These are phyloP conservation scores for Salminus brasiliensis DNA, from an alignment of 2,113 vertebrate species.

Conservation along the genomic window DNA sequence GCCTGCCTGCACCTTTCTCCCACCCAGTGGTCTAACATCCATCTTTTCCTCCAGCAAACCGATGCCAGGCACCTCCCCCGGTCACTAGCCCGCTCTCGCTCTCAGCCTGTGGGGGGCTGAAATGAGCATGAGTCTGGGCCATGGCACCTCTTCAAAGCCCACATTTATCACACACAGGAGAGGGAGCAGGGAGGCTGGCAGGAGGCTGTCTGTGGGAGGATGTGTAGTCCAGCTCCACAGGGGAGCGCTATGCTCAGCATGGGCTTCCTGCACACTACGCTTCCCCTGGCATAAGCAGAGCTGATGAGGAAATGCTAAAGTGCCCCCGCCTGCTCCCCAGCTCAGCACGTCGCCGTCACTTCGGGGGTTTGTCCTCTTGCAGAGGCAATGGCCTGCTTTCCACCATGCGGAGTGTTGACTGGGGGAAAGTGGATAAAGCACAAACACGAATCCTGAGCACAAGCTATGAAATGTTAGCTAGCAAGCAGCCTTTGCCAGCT, in stretches of 20 bases:
- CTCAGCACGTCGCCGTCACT: constrained; percentile 15
- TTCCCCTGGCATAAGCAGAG: neutral
- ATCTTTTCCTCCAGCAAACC: neutral
- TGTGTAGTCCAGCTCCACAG: constrained; percentile 27
- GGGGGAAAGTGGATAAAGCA: neutral
- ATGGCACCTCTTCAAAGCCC: constrained; percentile 43
- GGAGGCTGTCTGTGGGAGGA: constrained; percentile 23
- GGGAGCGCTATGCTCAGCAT: constrained; percentile 22
- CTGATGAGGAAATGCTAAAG: constrained; percentile 11
- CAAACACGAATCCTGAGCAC: neutral
- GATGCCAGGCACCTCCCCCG: neutral
- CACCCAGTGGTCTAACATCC: neutral
- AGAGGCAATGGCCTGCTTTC: neutral
- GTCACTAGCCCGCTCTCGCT: neutral
- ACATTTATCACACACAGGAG: constrained; percentile 24
- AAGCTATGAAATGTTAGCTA: neutral
- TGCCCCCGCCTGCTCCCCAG: neutral
- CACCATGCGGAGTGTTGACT: neutral
- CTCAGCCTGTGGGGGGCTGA: neutral
- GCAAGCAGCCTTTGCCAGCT: neutral
- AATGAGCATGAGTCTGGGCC: constrained; percentile 26
- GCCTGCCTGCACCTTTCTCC: neutral
- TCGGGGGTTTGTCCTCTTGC: constrained; percentile 24
- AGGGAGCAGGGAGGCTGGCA: constrained; percentile 20
- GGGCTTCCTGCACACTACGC: constrained; percentile 15